Evolutionary conservation across 2,888 invertebrate species (phyloP), one percentile per base, ranked within the genome.

Genomic region (Rhagonycha lutea): DNA sequence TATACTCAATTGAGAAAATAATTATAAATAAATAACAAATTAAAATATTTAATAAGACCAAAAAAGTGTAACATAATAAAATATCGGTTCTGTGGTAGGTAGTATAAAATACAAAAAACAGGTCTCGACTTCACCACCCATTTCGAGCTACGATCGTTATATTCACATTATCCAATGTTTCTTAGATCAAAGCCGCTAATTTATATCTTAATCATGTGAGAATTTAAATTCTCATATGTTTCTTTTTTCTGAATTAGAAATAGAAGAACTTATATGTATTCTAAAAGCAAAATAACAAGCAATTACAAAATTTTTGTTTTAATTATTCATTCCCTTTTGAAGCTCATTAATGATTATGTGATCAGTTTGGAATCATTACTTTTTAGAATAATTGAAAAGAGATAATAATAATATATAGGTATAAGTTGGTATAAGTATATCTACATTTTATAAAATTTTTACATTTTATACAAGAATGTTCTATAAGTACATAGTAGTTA

Each of bases 31-130:
- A 47, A 47, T n/a, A n/a, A 47, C 47, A 47, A 47, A 47, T 47
- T 47, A n/a, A 47, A 47, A 47, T 47, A 47, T n/a, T 47, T 47
- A 47, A 47, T 47, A 47, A 47, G 47, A n/a, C n/a, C n/a, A 47
- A 47, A n/a, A 7, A 47, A 47, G n/a, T 47, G 47, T 47, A 47
- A 5, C 47, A 47, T 47, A 47, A 32, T 71, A 71, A 71, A 63
- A 32, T 71, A 65, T 65, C 12, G 29, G 32, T 71, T 71, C 71
- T 71, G 71, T 71, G 71, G 71, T 72, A 72, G 68, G 68, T 73
- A 65, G 67, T 24, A 62, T 32, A 73, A n/a, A 47, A 47, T 12
- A 47, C 47, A 61, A 68, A 72, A 60, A 67, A 73, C 63, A 32
- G 32, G 28, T 24, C 10, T 61, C 61, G 29, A 62, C 71, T 23